Evolutionary conservation across 2,113 vertebrate genomes (phyloP).

Genomic region (Toxotes chatareus): DNA sequence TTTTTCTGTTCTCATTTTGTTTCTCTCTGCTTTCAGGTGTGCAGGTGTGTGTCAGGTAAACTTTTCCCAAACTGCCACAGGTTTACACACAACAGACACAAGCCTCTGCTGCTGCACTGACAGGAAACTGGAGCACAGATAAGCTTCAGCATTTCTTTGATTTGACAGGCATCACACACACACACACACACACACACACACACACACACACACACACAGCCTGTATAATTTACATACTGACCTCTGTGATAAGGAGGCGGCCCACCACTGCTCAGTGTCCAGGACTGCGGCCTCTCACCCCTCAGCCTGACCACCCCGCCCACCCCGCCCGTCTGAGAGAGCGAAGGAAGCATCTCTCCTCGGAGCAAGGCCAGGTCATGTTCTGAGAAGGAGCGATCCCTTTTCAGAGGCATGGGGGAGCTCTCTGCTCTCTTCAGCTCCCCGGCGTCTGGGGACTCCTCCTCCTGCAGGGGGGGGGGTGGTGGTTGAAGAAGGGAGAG

Average conservation of each 20-base stretch:
- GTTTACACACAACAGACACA: no score
- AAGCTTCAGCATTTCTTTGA: no score
- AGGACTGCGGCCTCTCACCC: constrained; percentile 83
- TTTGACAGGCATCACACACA: no score
- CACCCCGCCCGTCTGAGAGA: constrained; percentile 49
- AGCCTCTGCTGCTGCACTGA: no score
- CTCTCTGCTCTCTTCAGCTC: constrained; percentile 80
- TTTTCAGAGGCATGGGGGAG: constrained; percentile 84
- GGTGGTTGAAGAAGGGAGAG: not conserved
- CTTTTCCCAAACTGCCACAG: no score
- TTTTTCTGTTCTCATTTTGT: no score
- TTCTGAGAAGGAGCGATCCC: constrained; percentile 96
- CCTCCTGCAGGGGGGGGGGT: constrained; percentile 85
- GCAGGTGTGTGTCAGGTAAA: no score
- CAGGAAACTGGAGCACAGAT: no score
- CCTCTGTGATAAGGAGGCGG: constrained; percentile 70
- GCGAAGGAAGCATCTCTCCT: constrained; percentile 75
- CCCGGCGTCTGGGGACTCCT: constrained; percentile 87
- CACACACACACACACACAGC: no score
- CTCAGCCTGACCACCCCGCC: constrained; percentile 40
- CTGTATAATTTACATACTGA: constrained; percentile 65
- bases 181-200: no score
- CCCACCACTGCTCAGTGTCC: constrained; percentile 69
- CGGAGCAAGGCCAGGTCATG: constrained; percentile 91
- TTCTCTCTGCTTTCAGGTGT: no score